A percentile compares a stretch with the other conserved stretches of the same genome.
These are phyloP conservation scores for Dysmachus trigonus DNA, from an alignment of 2,888 invertebrate genomes.

Conservation along the genomic window DNA sequence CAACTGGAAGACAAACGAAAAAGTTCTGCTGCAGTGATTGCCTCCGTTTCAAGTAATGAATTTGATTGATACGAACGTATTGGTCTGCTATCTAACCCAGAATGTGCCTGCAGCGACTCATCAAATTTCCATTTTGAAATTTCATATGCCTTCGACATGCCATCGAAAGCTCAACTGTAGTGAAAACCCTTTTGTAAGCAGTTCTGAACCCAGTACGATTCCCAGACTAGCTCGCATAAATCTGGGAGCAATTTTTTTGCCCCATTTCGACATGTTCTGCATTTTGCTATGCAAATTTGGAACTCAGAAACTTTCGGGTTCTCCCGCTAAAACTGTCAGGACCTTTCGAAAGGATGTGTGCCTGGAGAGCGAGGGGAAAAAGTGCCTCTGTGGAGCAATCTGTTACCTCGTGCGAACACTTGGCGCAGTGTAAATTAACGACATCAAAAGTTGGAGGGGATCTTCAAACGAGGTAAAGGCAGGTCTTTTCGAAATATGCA, in stretches of 20 bases:
- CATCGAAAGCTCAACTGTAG: not conserved
- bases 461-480: not conserved
- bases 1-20: not conserved
- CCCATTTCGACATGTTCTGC: not conserved
- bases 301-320: not conserved
- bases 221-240: not conserved
- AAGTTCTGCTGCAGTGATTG: not conserved
- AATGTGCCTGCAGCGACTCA: not conserved
- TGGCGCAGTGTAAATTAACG: not conserved
- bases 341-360: not conserved
- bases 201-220: not conserved
- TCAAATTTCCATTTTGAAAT: not conserved
- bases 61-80: not conserved
- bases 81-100: not conserved
- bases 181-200: not conserved
- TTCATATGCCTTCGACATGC: not conserved
- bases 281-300: slow-evolving; percentile 6
- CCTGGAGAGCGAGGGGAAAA: not conserved
- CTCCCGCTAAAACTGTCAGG: not conserved
- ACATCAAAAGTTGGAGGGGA: not conserved
- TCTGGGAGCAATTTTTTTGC: not conserved
- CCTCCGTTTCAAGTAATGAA: not conserved
- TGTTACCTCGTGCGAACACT: not conserved
- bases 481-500: not conserved
- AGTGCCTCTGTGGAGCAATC: not conserved